Conservation (phyloP, 2,113 vertebrate species). For the Sminthopsis crassicaudata region DNA sequence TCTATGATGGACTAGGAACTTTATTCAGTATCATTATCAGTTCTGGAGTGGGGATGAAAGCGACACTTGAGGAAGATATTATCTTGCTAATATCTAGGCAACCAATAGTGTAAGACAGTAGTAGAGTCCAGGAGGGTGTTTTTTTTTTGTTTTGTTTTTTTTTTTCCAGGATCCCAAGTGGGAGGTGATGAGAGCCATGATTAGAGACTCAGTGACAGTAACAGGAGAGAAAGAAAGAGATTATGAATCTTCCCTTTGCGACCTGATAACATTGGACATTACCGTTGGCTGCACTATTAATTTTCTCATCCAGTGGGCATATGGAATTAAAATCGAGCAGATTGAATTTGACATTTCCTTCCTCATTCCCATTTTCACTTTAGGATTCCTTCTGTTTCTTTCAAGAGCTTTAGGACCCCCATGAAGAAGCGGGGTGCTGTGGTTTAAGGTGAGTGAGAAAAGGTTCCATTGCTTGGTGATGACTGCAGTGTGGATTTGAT, state of each 20-base stretch:
- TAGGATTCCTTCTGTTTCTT: neutral
- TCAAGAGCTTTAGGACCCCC: neutral
- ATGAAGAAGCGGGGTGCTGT: neutral
- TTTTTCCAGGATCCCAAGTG: neutral
- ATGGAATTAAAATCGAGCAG: neutral
- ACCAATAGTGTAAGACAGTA: neutral
- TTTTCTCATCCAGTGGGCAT: neutral
- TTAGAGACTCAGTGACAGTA: neutral
- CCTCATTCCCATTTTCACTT: neutral
- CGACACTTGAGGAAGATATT: neutral
- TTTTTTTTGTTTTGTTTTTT: neutral
- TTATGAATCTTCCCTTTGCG: neutral
- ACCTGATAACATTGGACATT: neutral
- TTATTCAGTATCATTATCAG: neutral
- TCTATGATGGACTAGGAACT: neutral
- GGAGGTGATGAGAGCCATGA: neutral
- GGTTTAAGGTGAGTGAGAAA: neutral
- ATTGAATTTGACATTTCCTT: neutral
- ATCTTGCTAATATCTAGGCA: neutral
- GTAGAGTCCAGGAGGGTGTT: neutral
- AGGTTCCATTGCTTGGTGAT: neutral
- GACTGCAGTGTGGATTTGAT: neutral
- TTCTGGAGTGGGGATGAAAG: neutral
- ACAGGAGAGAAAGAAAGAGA: neutral
- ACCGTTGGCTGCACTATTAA: neutral